Percentiles rank a stretch among this genome's conserved stretches.
Evolutionary conservation across 1,140 invertebrate species (phyloP).

Genomic region (Lasaia peninsularis): DNA sequence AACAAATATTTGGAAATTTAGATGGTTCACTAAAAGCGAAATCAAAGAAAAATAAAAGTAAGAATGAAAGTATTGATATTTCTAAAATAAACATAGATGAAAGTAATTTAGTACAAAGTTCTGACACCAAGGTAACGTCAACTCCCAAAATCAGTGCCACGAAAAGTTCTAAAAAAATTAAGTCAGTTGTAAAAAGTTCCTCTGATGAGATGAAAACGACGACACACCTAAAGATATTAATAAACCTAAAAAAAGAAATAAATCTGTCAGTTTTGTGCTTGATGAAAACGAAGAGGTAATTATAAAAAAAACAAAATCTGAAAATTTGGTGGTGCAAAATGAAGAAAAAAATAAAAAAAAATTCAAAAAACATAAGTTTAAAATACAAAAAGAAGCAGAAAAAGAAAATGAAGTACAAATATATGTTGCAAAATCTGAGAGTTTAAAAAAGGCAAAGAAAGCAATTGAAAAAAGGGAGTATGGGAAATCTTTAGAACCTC

Average conservation of each 20-base stretch:
- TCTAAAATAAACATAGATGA: constrained; percentile 34
- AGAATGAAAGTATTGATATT: constrained; percentile 28
- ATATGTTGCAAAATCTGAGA: constrained; percentile 21
- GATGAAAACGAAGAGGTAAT: constrained; percentile 48
- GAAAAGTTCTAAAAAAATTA: constrained; percentile 13
- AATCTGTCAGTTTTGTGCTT: constrained; percentile 63
- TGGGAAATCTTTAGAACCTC: neutral
- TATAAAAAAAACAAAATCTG: constrained; percentile 52
- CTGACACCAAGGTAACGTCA: constrained; percentile 33
- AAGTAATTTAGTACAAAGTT: constrained; percentile 20
- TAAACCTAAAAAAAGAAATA: constrained; percentile 60
- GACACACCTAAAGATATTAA: constrained; percentile 15
- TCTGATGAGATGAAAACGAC: neutral
- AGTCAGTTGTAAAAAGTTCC: constrained; percentile 27
- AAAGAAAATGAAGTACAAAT: constrained; percentile 36
- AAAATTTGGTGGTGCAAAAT: constrained; percentile 27
- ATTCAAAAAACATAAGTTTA: constrained; percentile 32
- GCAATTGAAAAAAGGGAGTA: constrained; percentile 6
- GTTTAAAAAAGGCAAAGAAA: constrained; percentile 10
- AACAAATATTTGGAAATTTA: constrained; percentile 20
- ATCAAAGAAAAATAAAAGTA: constrained; percentile 32
- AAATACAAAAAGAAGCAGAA: constrained; percentile 27
- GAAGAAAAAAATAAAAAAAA: constrained; percentile 24
- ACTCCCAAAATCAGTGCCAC: constrained; percentile 31
- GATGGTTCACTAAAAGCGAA: constrained; percentile 5